phyloP scores from a whole-genome alignment of 2,888 invertebrate genomes.

The Euplagia quadripunctaria region DNA sequence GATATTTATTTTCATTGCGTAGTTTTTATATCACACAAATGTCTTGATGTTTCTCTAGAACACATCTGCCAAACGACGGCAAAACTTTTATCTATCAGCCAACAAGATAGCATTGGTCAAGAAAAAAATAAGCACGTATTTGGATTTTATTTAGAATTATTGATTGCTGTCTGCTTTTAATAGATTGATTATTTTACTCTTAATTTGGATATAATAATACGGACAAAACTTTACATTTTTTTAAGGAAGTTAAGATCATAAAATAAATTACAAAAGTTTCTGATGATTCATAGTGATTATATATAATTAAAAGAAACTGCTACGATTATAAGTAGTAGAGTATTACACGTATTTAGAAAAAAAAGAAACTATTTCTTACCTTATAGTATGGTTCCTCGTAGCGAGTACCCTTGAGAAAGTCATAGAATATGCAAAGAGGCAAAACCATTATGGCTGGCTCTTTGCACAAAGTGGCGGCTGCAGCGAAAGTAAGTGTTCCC shows the following conservation, averaged over 20 bases:
- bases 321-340: too few species aligned
- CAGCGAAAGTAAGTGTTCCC: constrained; percentile 89
- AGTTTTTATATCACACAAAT: constrained; percentile 1
- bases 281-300: too few species aligned
- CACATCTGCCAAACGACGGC: not conserved
- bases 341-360: too few species aligned
- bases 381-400: constrained; percentile 85
- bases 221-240: too few species aligned
- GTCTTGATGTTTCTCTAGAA: not conserved
- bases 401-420: constrained; percentile 89
- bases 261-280: not conserved
- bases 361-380: constrained; percentile 74
- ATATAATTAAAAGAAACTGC: too few species aligned
- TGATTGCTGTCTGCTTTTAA: too few species aligned
- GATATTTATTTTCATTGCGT: constrained; percentile 24
- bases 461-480: constrained; percentile 96
- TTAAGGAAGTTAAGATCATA: not conserved
- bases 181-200: too few species aligned
- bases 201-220: too few species aligned
- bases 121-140: not conserved
- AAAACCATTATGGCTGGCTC: constrained; percentile 98
- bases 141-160: not conserved
- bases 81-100: not conserved
- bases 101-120: not conserved
- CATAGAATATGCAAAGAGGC: constrained; percentile 96